Evolutionary conservation across 64 coral and sea anemone genomes (phyloP).

Genomic region (Actinia tenebrosa): DNA sequence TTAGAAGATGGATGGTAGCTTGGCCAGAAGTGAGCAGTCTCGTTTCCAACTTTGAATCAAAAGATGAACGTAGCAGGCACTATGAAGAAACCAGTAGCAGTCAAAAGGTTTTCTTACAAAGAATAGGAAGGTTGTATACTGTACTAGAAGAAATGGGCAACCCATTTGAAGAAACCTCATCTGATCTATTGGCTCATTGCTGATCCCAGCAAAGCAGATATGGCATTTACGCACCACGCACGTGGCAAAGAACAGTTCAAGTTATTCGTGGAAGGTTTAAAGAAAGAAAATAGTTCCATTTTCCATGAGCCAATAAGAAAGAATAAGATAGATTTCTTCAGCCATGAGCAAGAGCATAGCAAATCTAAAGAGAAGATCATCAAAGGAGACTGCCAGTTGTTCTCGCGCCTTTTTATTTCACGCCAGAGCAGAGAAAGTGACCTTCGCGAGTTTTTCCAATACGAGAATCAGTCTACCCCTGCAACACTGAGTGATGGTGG

Average conservation of each 20-base stretch:
- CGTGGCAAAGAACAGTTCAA: not conserved
- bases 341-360: slow-evolving; percentile 25
- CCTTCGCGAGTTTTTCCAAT: slow-evolving; percentile 53
- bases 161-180: slow-evolving; percentile 40
- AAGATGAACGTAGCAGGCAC: slow-evolving; percentile 5
- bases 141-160: slow-evolving; percentile 53
- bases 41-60: slow-evolving; percentile 10
- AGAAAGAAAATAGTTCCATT: slow-evolving; percentile 29
- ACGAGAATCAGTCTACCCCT: slow-evolving; percentile 66
- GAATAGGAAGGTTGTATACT: slow-evolving; percentile 23
- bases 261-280: slow-evolving; percentile 40
- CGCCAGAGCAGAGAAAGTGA: slow-evolving; percentile 51
- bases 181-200: slow-evolving; percentile 46
- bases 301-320: slow-evolving; percentile 65
- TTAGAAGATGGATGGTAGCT: slow-evolving; percentile 49
- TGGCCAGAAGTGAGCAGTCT: slow-evolving; percentile 47
- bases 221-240: slow-evolving; percentile 35
- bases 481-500: no score
- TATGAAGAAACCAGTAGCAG: not conserved
- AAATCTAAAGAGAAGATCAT: slow-evolving; percentile 44
- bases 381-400: slow-evolving; percentile 50
- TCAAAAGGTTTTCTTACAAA: slow-evolving; percentile 44
- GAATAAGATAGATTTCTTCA: slow-evolving; percentile 37
- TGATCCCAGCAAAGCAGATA: slow-evolving; percentile 38
- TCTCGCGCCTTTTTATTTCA: slow-evolving; percentile 52